Percentiles rank a stretch among this genome's conserved stretches.
Evolutionary conservation across 2,797 vertebrate species (phyloP).

Genomic region (Myripristis jacobus): DNA sequence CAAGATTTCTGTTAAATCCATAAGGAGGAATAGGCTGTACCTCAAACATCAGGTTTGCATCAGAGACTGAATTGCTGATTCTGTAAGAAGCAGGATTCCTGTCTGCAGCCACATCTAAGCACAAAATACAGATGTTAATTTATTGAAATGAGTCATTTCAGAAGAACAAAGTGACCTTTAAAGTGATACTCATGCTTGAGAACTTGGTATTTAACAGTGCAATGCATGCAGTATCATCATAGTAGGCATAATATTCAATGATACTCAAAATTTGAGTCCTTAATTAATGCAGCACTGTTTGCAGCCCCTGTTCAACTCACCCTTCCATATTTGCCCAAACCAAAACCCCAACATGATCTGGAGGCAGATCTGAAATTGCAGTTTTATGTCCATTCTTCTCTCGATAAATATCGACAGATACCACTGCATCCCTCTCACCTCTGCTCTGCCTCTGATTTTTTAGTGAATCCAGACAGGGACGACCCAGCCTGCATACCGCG

Average conservation of each 20-base stretch:
- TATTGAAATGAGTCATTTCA: not conserved
- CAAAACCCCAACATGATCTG: conserved; percentile 59
- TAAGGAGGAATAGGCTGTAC: conserved; percentile 60
- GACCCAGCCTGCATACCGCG: conserved; percentile 55
- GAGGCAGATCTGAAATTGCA: conserved; percentile 47
- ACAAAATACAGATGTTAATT: conserved; percentile 13
- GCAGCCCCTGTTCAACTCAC: conserved; percentile 54
- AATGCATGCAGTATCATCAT: conserved; percentile 13
- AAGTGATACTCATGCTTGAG: not conserved
- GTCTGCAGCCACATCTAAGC: conserved; percentile 68
- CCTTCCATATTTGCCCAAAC: conserved; percentile 46
- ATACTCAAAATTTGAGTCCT: not conserved
- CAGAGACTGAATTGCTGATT: conserved; percentile 46
- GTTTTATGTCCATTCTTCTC: conserved; percentile 34
- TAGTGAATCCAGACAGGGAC: conserved; percentile 30
- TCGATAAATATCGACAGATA: conserved; percentile 16
- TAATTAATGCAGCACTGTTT: not conserved
- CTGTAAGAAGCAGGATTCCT: conserved; percentile 23
- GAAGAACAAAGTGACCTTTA: not conserved
- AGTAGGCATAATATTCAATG: not conserved
- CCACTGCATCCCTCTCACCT: conserved; percentile 30
- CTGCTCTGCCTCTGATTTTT: conserved; percentile 22
- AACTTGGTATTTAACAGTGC: not conserved
- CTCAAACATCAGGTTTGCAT: conserved; percentile 83
- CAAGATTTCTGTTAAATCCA: not conserved